Evolutionary conservation across 2,113 vertebrate species (phyloP), one percentile per base, ranked within the genome.

Genomic region (Oreotrochilus melanogaster): DNA sequence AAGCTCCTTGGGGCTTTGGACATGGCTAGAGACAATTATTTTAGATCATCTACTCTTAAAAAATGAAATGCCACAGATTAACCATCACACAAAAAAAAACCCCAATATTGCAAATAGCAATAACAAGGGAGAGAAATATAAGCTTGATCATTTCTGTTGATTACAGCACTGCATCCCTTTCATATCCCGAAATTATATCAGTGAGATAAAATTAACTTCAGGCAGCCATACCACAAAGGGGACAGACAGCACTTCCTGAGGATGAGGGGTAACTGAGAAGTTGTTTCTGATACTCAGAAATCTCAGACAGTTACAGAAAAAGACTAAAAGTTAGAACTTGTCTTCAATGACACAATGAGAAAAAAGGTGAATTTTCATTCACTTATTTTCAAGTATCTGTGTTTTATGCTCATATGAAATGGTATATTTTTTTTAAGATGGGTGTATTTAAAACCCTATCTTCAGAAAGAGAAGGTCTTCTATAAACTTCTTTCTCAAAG

Each of bases 241-340:
- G 18, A 19, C 7, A 39, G 47, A n/a, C 10, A n/a, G 10, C 5
- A 18, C 22, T 62, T 72, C 25, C 12, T 1, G 4, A 79, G 33
- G 31, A 62, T 24, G 30, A 79, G n/a, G 53, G 51, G 7, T 33
- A 39, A 51, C 39, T 35, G 31, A 56, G 28, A 70, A 56, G 33
- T 11, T 74, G 5, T 53, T 86, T 74, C 37, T 57, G 37, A 37
- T 31, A 23, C 10, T 35, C 0, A 0, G 5, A 37, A 54, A 37
- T 14, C 18, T 35, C 45, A 18, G 14, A 43, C 6, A 42, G 33
- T 17, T 72, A 24, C 0, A 1, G 66, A 15, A 65, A 80, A 60
- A 56, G 3, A 1, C 14, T 43, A 66, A 6, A 54, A 58, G 4
- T 10, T 54, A 86, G 22, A 64, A 54, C 42, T 75, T 72, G n/a